Evolutionary conservation across 2,113 vertebrate genomes (phyloP).

Genomic region (Acinonyx jubatus): DNA sequence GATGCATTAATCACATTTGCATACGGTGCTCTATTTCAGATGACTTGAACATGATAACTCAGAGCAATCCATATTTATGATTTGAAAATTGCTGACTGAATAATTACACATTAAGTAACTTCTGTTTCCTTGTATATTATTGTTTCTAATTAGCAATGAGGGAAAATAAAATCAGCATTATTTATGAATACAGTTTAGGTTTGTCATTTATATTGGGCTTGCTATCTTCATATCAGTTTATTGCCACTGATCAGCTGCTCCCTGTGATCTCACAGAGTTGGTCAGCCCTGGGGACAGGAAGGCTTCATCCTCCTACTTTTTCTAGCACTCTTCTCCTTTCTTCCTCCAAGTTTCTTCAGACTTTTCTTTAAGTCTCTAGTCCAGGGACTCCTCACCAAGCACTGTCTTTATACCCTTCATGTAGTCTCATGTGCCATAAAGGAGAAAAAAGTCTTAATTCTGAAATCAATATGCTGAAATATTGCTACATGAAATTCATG

Average conservation of each 20-base stretch:
- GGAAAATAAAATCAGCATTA: constrained; percentile 79
- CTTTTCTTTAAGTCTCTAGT: not conserved
- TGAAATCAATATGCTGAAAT: not conserved
- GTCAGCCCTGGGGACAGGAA: no score
- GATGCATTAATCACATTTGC: constrained; percentile 72
- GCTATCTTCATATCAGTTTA: not conserved
- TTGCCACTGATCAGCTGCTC: not conserved
- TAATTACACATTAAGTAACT: constrained; percentile 79
- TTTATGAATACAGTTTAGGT: constrained; percentile 71
- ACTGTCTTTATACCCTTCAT: not conserved
- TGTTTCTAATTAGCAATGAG: constrained; percentile 79
- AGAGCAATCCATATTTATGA: constrained; percentile 80
- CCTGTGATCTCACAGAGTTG: no score
- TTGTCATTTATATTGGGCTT: not conserved
- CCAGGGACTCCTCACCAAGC: rapidly evolving
- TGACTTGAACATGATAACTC: constrained; percentile 60
- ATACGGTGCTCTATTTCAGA: constrained; percentile 44
- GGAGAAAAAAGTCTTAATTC: not conserved
- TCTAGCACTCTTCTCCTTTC: not conserved
- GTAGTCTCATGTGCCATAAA: not conserved
- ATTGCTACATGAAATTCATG: not conserved
- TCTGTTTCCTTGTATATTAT: constrained; percentile 79
- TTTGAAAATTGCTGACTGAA: constrained; percentile 79
- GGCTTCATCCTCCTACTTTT: no score
- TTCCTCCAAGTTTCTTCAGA: not conserved